Evolutionary conservation across 2,797 vertebrate genomes (phyloP).

Genomic region (Tinamus major): DNA sequence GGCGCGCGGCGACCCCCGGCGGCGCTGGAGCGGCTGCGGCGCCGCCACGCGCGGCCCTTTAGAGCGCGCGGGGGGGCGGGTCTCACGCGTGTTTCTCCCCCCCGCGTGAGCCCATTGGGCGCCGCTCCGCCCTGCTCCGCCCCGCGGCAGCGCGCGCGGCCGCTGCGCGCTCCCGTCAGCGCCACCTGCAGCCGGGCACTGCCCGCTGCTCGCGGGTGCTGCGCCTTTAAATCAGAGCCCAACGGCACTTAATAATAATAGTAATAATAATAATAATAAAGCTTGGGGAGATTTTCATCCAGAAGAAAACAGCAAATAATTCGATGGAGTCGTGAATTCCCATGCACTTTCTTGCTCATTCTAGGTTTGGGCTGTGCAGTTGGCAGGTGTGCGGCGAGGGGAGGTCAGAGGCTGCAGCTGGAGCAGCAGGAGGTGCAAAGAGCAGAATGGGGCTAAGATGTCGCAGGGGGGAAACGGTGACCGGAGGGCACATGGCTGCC

Average conservation of each 20-base stretch:
- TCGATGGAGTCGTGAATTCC: neutral
- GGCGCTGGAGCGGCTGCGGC: neutral
- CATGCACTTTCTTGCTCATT: neutral
- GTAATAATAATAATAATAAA: no score
- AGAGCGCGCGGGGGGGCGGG: neutral
- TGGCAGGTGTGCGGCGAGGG: neutral
- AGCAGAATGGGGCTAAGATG: neutral
- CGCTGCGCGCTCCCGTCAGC: no score
- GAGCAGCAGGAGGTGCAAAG: neutral
- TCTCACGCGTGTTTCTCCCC: accelerated
- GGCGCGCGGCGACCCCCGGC: neutral
- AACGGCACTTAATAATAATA: no score
- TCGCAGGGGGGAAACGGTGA: neutral
- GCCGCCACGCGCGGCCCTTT: neutral
- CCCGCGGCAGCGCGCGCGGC: no score
- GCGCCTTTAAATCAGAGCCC: neutral
- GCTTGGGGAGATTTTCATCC: no score
- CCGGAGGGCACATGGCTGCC: neutral
- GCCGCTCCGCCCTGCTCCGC: no score
- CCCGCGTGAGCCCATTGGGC: no score
- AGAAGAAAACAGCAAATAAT: no score
- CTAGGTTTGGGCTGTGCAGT: accelerated
- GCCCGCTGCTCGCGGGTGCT: no score
- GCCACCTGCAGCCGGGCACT: no score
- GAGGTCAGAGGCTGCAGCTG: neutral